phyloP scores from a whole-genome alignment of 2,888 invertebrate species.

The Athalia cordata region DNA sequence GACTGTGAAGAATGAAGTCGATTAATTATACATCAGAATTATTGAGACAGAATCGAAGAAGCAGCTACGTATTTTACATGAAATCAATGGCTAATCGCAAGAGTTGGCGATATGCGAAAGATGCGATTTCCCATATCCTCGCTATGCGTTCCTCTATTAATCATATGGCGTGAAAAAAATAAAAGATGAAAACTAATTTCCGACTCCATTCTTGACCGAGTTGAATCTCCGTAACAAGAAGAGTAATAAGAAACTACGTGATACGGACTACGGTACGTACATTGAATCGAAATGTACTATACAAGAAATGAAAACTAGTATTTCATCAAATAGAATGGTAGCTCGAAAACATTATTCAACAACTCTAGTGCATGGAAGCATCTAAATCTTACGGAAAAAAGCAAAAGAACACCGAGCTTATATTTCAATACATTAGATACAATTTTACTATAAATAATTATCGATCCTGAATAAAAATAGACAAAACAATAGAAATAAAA shows the following conservation, averaged over 20 bases:
- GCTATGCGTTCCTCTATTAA: slow-evolving; percentile 11
- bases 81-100: slow-evolving; percentile 3
- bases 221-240: slow-evolving; percentile 10
- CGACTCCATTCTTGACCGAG: not conserved
- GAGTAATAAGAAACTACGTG: not conserved
- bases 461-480: slow-evolving; percentile 5
- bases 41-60: not conserved
- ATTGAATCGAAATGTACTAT: slow-evolving; percentile 22
- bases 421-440: slow-evolving; percentile 21
- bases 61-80: slow-evolving; percentile 21
- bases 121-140: slow-evolving; percentile 16
- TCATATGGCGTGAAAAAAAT: not conserved
- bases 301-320: not conserved
- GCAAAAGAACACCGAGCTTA: not conserved
- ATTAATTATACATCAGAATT: slow-evolving; percentile 1
- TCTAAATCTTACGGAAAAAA: slow-evolving; percentile 17
- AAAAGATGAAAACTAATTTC: not conserved
- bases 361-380: slow-evolving; percentile 13
- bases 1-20: slow-evolving; percentile 82
- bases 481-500: not conserved
- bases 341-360: slow-evolving; percentile 10
- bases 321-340: slow-evolving; percentile 19
- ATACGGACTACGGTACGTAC: slow-evolving; percentile 7
- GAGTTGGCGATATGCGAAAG: slow-evolving; percentile 15
- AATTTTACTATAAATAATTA: slow-evolving; percentile 16